phyloP scores from a whole-genome alignment of 2,888 invertebrate genomes.

The Eupeodes luniger region DNA sequence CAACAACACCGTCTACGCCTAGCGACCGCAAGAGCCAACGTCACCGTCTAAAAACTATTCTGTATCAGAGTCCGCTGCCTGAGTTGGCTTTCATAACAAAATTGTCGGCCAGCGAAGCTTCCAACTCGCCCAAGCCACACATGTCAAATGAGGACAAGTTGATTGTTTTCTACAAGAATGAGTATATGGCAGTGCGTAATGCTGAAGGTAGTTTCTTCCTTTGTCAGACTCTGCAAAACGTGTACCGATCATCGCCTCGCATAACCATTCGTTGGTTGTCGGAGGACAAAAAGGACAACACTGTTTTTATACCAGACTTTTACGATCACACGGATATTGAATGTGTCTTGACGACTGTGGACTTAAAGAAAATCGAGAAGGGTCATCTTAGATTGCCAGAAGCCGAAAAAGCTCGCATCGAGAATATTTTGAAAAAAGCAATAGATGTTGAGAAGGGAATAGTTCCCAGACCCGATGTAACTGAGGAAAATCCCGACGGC shows the following conservation, averaged over 20 bases:
- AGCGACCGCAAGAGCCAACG: conserved; percentile 79
- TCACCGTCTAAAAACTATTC: conserved; percentile 85
- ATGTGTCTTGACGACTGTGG: conserved; percentile 94
- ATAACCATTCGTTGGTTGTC: conserved; percentile 96
- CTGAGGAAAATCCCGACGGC: conserved; percentile 94
- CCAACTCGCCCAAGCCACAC: conserved; percentile 85
- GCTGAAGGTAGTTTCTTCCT: conserved; percentile 94
- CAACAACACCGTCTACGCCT: conserved; percentile 63
- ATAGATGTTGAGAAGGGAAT: conserved; percentile 92
- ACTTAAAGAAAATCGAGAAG: conserved; percentile 89
- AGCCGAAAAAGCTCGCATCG: conserved; percentile 91
- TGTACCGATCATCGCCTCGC: conserved; percentile 92
- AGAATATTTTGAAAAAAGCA: conserved; percentile 93
- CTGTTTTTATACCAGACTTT: conserved; percentile 94
- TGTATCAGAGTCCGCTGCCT: conserved; percentile 92
- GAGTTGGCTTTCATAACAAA: conserved; percentile 91
- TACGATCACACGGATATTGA: conserved; percentile 96
- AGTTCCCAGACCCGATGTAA: conserved; percentile 87
- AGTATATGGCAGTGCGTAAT: conserved; percentile 95
- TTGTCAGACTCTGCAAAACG: conserved; percentile 95
- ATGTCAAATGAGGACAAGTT: conserved; percentile 89
- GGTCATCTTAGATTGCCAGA: conserved; percentile 89
- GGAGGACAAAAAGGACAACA: conserved; percentile 85
- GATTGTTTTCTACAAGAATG: conserved; percentile 94
- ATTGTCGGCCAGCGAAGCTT: conserved; percentile 87